Evolutionary conservation across 2,888 invertebrate species (phyloP), one percentile per base, ranked within the genome.

Genomic region (Euclidia mi): DNA sequence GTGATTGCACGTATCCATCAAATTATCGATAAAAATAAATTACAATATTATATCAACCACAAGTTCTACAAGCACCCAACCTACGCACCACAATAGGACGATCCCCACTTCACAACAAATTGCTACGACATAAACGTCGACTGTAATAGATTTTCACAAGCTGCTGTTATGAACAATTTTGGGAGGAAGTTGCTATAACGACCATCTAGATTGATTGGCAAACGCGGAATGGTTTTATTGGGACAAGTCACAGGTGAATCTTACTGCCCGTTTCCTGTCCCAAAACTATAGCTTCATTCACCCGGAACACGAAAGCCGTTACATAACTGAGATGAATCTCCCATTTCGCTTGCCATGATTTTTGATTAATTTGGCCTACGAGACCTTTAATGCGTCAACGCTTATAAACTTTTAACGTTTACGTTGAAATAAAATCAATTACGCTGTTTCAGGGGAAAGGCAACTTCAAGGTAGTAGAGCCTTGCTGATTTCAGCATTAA

Each of bases 51-150:
- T n/a, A n/a, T n/a, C n/a, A n/a, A n/a, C n/a, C n/a, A n/a, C n/a
- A n/a, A n/a, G n/a, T n/a, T n/a, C n/a, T n/a, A n/a, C n/a, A n/a
- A n/a, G 7, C 20, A 25, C 7, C 6, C 20, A 7, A 4, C 7
- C 20, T 25, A 25, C 4, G 20, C 20, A 25, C 20, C 20, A 25
- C 4, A 3, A 25, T 25, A 25, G 20, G 20, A 6, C 20, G 7
- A 7, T 14, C 6, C 7, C 1, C 11, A 32, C n/a, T n/a, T 32
- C 4, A 34, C 6, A 14, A 34, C 34, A 34, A 34, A 34, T 34
- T 34, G 34, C 34, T 34, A 14, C 34, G 34, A 14, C 45, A 47
- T 50, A 25, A 60, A 53, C 57, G n/a, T 35, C 14, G 11, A 6
- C 14, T 4, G 34, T 28, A 15, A 18, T 15, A 15, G 4, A 44